Conservation (phyloP, 2,888 invertebrate species). For the Isotomurus palustris region DNA sequence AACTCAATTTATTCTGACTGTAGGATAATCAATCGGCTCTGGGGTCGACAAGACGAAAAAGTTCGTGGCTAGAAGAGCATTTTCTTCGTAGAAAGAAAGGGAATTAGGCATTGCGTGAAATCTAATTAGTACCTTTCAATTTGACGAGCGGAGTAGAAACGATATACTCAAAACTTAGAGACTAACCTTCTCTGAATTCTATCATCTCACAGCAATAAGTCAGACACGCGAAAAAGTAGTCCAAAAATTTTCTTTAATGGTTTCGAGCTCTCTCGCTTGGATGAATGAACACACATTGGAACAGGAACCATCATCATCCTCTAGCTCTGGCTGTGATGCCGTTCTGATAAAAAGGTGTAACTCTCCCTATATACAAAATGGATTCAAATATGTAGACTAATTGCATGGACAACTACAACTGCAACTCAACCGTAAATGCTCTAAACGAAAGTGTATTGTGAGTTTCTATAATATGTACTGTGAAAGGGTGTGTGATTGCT, state of each 20-base stretch:
- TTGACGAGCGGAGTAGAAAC: conserved; percentile 38
- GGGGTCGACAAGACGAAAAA: conserved; percentile 12
- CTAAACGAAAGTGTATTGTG: too few species aligned
- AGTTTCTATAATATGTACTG: too few species aligned
- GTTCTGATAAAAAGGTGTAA: too few species aligned
- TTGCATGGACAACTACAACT: too few species aligned
- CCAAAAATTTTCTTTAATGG: conserved; percentile 15
- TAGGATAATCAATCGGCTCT: neutral
- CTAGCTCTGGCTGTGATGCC: too few species aligned
- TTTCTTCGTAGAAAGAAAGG: conserved; percentile 7
- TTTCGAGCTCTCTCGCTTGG: conserved; percentile 5
- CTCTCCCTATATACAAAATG: too few species aligned
- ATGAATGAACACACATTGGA: too few species aligned
- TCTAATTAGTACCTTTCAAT: conserved; percentile 48
- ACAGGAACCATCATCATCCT: too few species aligned
- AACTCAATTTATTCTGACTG: conserved; percentile 44
- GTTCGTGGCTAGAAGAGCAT: conserved; percentile 12
- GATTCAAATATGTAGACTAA: too few species aligned
- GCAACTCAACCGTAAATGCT: too few species aligned
- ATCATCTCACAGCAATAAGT: too few species aligned
- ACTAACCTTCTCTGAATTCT: neutral
- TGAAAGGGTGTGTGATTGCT: too few species aligned
- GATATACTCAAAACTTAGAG: conserved; percentile 8
- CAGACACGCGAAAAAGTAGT: conserved; percentile 45
- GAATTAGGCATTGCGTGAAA: conserved; percentile 47